These are phyloP conservation scores for Zaprionus lachaisei DNA, from an alignment of 1,140 invertebrate genomes.

Conservation along the genomic window DNA sequence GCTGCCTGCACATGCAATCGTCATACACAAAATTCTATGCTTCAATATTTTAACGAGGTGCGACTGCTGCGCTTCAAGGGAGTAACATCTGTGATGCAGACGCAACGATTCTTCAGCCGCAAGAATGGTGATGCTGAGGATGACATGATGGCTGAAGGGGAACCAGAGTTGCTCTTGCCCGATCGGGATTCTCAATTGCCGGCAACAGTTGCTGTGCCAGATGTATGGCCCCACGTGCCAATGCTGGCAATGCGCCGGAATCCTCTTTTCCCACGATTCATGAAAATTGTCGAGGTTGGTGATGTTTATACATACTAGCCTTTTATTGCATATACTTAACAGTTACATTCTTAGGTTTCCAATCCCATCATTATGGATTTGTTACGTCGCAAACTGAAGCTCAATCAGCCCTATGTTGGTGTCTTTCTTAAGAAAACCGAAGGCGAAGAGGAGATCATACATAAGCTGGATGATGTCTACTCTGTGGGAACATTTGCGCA, in stretches of 20 bases:
- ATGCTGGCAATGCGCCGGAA: slow-evolving; percentile 97
- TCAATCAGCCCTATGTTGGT: slow-evolving; percentile 99
- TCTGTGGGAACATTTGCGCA: slow-evolving; percentile 98
- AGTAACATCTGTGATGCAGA: slow-evolving; percentile 37
- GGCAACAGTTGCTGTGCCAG: slow-evolving; percentile 96
- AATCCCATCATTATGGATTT: slow-evolving; percentile 95
- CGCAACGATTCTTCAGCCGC: slow-evolving; percentile 55
- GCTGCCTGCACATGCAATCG: slow-evolving; percentile 47
- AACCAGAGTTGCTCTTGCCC: slow-evolving; percentile 39
- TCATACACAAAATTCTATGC: slow-evolving; percentile 44
- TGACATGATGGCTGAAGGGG: slow-evolving; percentile 36
- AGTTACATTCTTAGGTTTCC: slow-evolving; percentile 87
- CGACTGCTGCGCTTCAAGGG: slow-evolving; percentile 44
- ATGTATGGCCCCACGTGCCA: slow-evolving; percentile 97
- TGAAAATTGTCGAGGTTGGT: slow-evolving; percentile 97
- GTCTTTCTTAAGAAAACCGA: slow-evolving; percentile 98
- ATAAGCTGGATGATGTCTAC: slow-evolving; percentile 94
- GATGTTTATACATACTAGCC: background rate
- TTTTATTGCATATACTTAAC: slow-evolving; percentile 5
- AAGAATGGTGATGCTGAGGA: slow-evolving; percentile 59
- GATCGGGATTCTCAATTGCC: slow-evolving; percentile 87
- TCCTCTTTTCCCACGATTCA: slow-evolving; percentile 99
- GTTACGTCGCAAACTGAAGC: slow-evolving; percentile 95
- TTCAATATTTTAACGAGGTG: slow-evolving; percentile 39
- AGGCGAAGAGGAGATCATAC: slow-evolving; percentile 95